Evolutionary conservation across 2,113 vertebrate genomes (phyloP), one percentile per base, ranked within the genome.

Genomic region (Cyprinodon tularosa): DNA sequence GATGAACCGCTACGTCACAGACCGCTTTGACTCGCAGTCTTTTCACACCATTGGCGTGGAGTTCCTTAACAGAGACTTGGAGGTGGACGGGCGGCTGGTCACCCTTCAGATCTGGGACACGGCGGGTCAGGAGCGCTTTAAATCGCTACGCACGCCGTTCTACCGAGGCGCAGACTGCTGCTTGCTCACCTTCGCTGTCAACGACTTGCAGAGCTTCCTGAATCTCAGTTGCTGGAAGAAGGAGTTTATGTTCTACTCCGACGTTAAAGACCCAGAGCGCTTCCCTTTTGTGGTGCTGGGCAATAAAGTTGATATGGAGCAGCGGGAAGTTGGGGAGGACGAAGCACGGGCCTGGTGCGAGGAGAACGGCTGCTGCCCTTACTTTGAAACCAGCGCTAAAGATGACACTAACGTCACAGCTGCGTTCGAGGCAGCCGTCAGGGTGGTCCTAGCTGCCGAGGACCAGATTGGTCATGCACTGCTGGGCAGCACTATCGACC

Each of bases 101-200:
- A 99, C 97, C 14, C 96, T 99, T 38, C 97, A 99, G 94, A 98
- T 99, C 42, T 99, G 98, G 98, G 98, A 99, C 93, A 99, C 97
- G 3, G 98, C 97, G 0, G 97, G 98, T 3, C 98, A 99, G 91
- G 97, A 99, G 89, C 96, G 97, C 79, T 99, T 99, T 89, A 97
- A 98, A 91, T 98, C 97, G 81, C 93, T 99, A 71, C 94, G 98
- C 77, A 99, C 97, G 0, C 97, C 97, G 1, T 99, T 99, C 90
- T 99, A 99, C 94, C 92, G 97, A 12, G 97, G 98, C 3, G 97
- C 98, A 0, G 98, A 99, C 91, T 99, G 97, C 93, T 99, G 97
- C 92, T 93, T 99, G 82, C 95, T 99, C 66, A 99, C 98, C n/a
- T 99, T 98, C 69, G 97, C 97, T 0, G 96, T 99, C 79, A 97